A percentile compares a stretch with the other conserved stretches of the same genome.
phyloP scores from a whole-genome alignment of 2,888 invertebrate genomes.

The Chrysolina haemoptera region DNA sequence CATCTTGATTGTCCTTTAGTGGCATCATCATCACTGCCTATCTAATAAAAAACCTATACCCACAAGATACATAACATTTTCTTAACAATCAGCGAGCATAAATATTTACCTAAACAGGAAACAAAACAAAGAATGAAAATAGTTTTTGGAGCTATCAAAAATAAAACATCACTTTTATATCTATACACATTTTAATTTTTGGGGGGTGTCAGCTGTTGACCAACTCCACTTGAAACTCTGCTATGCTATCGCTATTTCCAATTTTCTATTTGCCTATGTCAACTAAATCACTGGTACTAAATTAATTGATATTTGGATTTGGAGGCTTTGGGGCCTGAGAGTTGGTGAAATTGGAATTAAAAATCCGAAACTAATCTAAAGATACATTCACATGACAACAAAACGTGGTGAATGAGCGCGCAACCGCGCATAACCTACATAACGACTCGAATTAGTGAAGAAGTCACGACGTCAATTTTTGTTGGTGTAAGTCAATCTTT shows the following conservation, averaged over 20 bases:
- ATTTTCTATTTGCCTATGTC: neutral
- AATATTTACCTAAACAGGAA: slow-evolving; percentile 20
- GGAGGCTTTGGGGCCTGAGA: neutral
- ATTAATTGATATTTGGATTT: too few species aligned
- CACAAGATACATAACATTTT: slow-evolving; percentile 24
- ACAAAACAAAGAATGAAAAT: neutral
- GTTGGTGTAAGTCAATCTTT: too few species aligned
- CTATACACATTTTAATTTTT: slow-evolving; percentile 38
- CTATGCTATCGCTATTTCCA: neutral
- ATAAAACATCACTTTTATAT: slow-evolving; percentile 4
- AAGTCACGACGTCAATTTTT: too few species aligned
- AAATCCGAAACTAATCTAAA: neutral
- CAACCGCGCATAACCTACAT: too few species aligned
- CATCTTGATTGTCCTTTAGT: slow-evolving; percentile 94
- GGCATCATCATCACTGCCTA: slow-evolving; percentile 77
- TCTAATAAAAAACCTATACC: slow-evolving; percentile 17
- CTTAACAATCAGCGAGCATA: neutral
- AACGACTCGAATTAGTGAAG: neutral
- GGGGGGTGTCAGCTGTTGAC: slow-evolving; percentile 53
- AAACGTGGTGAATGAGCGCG: too few species aligned
- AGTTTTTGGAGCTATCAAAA: slow-evolving; percentile 23
- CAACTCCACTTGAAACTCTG: slow-evolving; percentile 25
- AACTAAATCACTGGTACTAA: neutral
- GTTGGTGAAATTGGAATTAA: neutral
- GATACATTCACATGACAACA: slow-evolving; percentile 1